Evolutionary conservation across 2,113 vertebrate genomes (phyloP).

Genomic region (Platysteira castanea): DNA sequence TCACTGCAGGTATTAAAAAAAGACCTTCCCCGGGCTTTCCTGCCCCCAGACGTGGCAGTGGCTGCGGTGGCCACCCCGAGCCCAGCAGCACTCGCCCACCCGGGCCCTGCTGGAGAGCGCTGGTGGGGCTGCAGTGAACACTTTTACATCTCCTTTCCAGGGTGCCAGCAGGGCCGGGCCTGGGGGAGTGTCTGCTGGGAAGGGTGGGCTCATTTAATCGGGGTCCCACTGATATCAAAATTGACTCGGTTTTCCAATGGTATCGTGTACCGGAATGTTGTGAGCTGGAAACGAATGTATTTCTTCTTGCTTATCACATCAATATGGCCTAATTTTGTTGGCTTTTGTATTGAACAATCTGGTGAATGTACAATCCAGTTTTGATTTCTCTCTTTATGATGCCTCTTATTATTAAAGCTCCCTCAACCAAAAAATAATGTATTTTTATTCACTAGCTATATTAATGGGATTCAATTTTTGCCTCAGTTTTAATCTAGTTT

Average conservation of each 20-base stretch:
- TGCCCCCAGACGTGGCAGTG: not conserved
- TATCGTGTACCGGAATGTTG: not conserved
- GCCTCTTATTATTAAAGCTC: conserved; percentile 10
- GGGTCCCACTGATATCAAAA: not conserved
- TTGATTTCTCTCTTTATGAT: conserved; percentile 37
- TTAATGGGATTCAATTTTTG: conserved; percentile 30
- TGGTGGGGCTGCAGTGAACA: not conserved
- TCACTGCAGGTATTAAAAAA: not conserved
- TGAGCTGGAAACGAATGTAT: not conserved
- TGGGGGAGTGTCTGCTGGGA: not conserved
- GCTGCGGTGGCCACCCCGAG: not conserved
- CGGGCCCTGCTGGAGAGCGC: fast-evolving
- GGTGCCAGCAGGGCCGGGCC: not conserved
- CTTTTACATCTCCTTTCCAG: not conserved
- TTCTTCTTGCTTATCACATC: conserved; percentile 30
- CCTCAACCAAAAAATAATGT: conserved; percentile 17
- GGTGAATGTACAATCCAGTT: not conserved
- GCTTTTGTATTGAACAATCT: not conserved
- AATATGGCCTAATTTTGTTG: conserved; percentile 15
- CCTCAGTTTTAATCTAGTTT: conserved; percentile 11
- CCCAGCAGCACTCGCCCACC: not conserved
- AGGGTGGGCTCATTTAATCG: not conserved
- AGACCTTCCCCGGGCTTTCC: not conserved
- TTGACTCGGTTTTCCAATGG: not conserved
- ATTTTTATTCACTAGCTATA: conserved; percentile 7